phyloP scores from a whole-genome alignment of 37 sponge, comb jelly and placozoan species.

The Ephydatia muelleri region DNA sequence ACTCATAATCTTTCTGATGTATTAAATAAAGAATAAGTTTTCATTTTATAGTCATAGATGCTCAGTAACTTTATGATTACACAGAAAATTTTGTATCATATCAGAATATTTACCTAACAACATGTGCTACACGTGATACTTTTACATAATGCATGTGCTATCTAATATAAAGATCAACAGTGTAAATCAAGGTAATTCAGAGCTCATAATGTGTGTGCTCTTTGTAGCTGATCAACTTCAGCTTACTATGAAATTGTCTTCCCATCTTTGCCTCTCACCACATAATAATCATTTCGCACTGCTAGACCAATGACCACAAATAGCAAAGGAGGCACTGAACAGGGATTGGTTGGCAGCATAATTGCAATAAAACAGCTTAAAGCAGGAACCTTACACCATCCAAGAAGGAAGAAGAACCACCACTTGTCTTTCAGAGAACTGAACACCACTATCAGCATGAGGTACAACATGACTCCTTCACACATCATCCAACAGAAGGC shows the following conservation, averaged over 20 bases:
- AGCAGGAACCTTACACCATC: conserved; percentile 14
- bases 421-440: conserved; percentile 18
- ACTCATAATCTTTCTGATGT: too few relatives aligned
- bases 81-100: too few relatives aligned
- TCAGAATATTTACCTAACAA: too few relatives aligned
- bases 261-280: background rate
- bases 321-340: conserved; percentile 17
- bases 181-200: background rate
- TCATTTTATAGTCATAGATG: too few relatives aligned
- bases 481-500: conserved; percentile 52
- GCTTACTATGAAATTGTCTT: background rate
- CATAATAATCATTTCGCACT: conserved; percentile 10
- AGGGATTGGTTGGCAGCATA: background rate
- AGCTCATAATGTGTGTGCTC: background rate
- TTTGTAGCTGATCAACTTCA: background rate
- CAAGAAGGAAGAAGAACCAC: conserved; percentile 18
- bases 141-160: too few relatives aligned
- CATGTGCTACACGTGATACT: too few relatives aligned
- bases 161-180: too few relatives aligned
- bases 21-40: too few relatives aligned
- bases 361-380: background rate
- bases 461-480: conserved; percentile 40
- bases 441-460: conserved; percentile 38
- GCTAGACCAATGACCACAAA: conserved; percentile 39
- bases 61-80: too few relatives aligned